Conservation (phyloP, 2,797 vertebrate species). For the Coregonus suidteri region DNA sequence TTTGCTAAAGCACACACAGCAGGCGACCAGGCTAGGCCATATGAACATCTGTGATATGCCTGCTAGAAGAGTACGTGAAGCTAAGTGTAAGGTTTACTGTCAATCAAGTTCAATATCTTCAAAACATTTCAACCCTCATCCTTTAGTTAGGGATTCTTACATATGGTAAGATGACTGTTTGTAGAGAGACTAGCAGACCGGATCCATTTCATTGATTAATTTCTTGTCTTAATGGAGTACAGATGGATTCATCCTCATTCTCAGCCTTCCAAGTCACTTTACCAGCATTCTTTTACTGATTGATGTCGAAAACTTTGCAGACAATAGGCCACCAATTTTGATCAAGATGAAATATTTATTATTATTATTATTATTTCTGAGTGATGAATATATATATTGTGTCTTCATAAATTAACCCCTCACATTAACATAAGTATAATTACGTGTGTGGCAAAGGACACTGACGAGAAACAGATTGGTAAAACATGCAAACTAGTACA, state of each 20-base stretch:
- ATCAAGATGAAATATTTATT: neutral
- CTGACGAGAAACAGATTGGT: conserved; percentile 16
- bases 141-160: conserved; percentile 54
- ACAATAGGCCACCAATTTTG: neutral
- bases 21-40: neutral
- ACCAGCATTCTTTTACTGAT: neutral
- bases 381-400: too few species aligned
- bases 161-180: conserved; percentile 25
- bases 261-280: too few species aligned
- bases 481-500: conserved; percentile 30
- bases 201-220: conserved; percentile 33
- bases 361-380: too few species aligned
- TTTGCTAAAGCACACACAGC: too few species aligned
- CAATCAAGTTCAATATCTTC: neutral
- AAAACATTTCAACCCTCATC: conserved; percentile 11
- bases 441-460: conserved; percentile 22
- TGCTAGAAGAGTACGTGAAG: neutral
- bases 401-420: conserved; percentile 57
- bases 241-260: too few species aligned
- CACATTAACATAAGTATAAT: conserved; percentile 51
- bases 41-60: neutral
- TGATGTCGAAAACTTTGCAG: neutral
- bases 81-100: neutral
- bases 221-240: conserved; percentile 52
- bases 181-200: conserved; percentile 54